These are phyloP conservation scores for Catharus minimus DNA, from an alignment of 2,113 vertebrate species.

Conservation along the genomic window DNA sequence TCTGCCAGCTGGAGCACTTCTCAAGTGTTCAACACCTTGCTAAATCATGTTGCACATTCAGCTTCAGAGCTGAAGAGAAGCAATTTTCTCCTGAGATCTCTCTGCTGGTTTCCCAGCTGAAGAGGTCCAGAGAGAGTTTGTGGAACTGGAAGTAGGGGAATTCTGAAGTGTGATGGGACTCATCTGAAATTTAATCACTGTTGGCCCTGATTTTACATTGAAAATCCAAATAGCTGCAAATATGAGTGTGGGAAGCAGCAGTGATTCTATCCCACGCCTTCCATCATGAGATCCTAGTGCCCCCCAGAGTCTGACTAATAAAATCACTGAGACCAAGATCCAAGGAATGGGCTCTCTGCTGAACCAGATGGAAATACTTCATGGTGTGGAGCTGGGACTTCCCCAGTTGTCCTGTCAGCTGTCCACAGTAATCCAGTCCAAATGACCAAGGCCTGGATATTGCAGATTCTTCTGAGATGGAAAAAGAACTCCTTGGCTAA, in stretches of 20 bases:
- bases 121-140: background rate
- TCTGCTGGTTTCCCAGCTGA: background rate
- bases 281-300: conserved; percentile 46
- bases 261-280: background rate
- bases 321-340: conserved; percentile 20
- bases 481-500: background rate
- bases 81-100: background rate
- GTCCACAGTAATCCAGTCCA: background rate
- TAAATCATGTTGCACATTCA: background rate
- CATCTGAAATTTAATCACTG: conserved; percentile 26
- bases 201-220: conserved; percentile 23
- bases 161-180: background rate
- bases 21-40: background rate
- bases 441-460: background rate
- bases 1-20: background rate
- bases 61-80: background rate
- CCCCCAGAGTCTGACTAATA: conserved; percentile 56
- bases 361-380: background rate
- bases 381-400: background rate
- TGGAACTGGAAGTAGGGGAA: conserved; percentile 4
- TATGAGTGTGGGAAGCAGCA: background rate
- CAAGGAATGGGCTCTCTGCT: background rate
- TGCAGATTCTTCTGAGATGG: background rate
- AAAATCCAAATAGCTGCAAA: conserved; percentile 10
- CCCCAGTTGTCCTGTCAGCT: background rate